Evolutionary conservation across 2,888 invertebrate species (phyloP).

Genomic region (Adelphocoris suturalis): DNA sequence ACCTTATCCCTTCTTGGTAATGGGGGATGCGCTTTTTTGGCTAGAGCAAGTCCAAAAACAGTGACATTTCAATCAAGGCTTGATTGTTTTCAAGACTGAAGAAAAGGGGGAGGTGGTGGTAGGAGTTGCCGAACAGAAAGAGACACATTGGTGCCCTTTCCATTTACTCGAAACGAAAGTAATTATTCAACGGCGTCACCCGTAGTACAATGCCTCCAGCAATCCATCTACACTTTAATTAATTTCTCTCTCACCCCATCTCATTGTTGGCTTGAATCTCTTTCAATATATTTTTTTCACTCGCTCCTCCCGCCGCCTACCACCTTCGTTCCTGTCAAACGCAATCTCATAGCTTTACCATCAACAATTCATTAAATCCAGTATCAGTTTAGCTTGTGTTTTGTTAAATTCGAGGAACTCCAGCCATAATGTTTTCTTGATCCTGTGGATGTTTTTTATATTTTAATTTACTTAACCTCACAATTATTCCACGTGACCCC

Average conservation of each 20-base stretch:
- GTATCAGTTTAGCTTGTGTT: neutral
- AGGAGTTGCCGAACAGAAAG: constrained; percentile 56
- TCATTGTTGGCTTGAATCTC: constrained; percentile 65
- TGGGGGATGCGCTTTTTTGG: constrained; percentile 35
- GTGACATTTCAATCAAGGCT: constrained; percentile 65
- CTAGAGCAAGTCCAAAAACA: constrained; percentile 15
- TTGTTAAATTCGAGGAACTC: too few relatives aligned
- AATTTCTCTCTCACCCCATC: constrained; percentile 48
- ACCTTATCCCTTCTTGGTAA: constrained; percentile 24
- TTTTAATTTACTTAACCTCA: too few relatives aligned
- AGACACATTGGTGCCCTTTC: constrained; percentile 60
- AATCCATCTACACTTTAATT: constrained; percentile 68
- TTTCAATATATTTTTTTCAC: constrained; percentile 62
- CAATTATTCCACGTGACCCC: too few relatives aligned
- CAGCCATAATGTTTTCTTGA: too few relatives aligned
- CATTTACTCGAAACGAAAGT: constrained; percentile 64
- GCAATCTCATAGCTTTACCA: constrained; percentile 48
- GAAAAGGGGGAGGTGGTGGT: constrained; percentile 18
- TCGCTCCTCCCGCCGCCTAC: neutral
- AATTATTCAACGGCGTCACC: constrained; percentile 68
- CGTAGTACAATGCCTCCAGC: constrained; percentile 65
- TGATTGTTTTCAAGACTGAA: constrained; percentile 64
- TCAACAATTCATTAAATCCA: constrained; percentile 48
- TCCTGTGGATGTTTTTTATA: too few relatives aligned
- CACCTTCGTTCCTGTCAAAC: constrained; percentile 58